Base-by-base conservation (phyloP, 2,113 vertebrate species). In the Triplophysa tibetana region DNA sequence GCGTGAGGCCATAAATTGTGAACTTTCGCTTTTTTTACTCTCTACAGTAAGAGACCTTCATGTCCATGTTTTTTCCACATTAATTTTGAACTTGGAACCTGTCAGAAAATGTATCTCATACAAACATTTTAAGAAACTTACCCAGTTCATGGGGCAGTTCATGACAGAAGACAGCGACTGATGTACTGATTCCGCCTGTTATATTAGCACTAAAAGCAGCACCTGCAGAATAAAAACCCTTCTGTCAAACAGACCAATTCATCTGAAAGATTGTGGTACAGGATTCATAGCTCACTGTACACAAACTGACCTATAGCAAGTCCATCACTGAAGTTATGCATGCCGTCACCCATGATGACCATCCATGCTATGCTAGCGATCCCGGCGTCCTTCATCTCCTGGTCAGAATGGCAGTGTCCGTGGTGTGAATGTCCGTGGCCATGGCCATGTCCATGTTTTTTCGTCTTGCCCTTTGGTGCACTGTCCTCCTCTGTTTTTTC, bases 261-360 rank as follows among this genome's bases (percentile, higher is more conserved):
- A 61, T 24, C 38, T 21, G 19, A 58, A n/a, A 21, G 19, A 21
- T 10, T 21, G 33, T 21, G 52, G 7, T 24, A 26, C 16, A 29
- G 10, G 9, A 26, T 26, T 62, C 33, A 70, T 45, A 58, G 8
- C 4, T 38, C 19, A 41, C 10, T 69, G 5, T 61, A 19, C 14
- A 74, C 6, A 4, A 43, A 45, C 93, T 92, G 83, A 99, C 98
- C 98, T 73, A 99, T 99, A 41, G 98, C 98, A 38, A 99, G 91
- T 17, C 98, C 98, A 24, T 99, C 98, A 26, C 98, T 99, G 90
- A 99, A 98, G 90, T 99, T 99, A 88, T 99, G 98, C 93, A 99
- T 98, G 85, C 98, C 98, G 11, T 99, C 98, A 48, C 98, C 98
- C 97, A 99, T 98, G 89, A 99, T 99, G 68, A 99, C 98, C 98